Conservation (phyloP, 1,140 invertebrate genomes). For the Propsilocerus akamusi region DNA sequence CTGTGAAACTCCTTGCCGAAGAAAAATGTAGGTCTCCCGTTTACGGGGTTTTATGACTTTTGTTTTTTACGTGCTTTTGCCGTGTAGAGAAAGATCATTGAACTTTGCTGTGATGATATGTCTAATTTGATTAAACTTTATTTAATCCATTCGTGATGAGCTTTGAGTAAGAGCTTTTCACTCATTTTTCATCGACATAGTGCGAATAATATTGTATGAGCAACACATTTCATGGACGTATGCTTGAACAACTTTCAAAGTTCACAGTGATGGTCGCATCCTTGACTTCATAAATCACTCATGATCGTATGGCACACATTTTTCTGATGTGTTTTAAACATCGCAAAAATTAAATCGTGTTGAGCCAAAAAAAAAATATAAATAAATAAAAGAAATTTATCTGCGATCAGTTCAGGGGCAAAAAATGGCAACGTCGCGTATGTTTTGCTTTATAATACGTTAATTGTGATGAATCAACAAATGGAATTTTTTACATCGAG, state of each 20-base stretch:
- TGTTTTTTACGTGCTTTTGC: not conserved
- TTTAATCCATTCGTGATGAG: not conserved
- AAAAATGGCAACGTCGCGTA: no score
- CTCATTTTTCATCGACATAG: not conserved
- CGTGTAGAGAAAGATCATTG: not conserved
- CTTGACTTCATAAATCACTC: not conserved
- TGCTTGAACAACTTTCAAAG: not conserved
- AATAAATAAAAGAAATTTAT: no score
- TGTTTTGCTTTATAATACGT: no score
- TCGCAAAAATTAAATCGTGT: no score
- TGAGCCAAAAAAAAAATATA: no score
- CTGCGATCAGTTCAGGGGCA: no score
- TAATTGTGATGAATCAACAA: no score
- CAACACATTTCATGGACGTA: not conserved
- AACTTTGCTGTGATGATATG: not conserved
- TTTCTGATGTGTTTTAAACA: no score
- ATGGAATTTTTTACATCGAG: no score
- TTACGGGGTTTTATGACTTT: no score
- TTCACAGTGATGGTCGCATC: not conserved
- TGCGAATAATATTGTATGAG: not conserved
- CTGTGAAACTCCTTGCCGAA: not conserved
- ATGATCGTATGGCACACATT: no score
- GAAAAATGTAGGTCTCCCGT: not conserved
- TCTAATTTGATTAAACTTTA: not conserved
- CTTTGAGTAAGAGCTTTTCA: no score